Evolutionary conservation across 2,888 invertebrate species (phyloP).

Genomic region (Acleris emargana): DNA sequence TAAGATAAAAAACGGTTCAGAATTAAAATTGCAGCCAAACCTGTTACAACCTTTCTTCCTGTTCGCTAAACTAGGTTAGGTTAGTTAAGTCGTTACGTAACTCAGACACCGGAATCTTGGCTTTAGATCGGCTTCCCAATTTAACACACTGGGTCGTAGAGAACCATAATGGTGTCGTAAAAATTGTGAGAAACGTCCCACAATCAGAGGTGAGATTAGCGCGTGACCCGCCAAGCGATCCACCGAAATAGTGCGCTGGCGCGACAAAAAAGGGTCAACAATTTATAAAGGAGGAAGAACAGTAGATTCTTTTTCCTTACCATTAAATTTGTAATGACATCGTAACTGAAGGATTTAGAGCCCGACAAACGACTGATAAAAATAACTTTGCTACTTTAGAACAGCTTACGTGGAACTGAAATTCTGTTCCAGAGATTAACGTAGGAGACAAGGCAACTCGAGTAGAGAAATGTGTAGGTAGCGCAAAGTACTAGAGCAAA

Average conservation of each 20-base stretch:
- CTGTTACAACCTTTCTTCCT: constrained; percentile 8
- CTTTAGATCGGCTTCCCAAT: constrained; percentile 59
- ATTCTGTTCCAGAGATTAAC: constrained; percentile 41
- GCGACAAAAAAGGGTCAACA: constrained; percentile 68
- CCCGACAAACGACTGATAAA: constrained; percentile 43
- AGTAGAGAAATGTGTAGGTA: constrained; percentile 30
- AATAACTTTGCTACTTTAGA: constrained; percentile 43
- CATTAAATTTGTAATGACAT: constrained; percentile 49
- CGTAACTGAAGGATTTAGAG: constrained; percentile 47
- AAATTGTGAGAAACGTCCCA: constrained; percentile 68
- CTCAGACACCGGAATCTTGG: constrained; percentile 31
- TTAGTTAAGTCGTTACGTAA: constrained; percentile 27
- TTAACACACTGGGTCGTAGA: constrained; percentile 51
- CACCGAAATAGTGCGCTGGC: constrained; percentile 49
- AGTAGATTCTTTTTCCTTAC: constrained; percentile 43
- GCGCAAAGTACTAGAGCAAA: constrained; percentile 33
- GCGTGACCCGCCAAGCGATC: constrained; percentile 47
- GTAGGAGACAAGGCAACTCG: constrained; percentile 25
- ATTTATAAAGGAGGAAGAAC: constrained; percentile 58
- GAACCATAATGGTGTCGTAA: constrained; percentile 66
- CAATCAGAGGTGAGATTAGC: constrained; percentile 76
- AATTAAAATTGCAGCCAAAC: constrained; percentile 1
- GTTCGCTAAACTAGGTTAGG: constrained; percentile 6
- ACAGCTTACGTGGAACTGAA: constrained; percentile 44
- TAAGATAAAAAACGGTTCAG: not conserved